Evolutionary conservation across 2,797 vertebrate species (phyloP).

Genomic region (Bovichtus variegatus): DNA sequence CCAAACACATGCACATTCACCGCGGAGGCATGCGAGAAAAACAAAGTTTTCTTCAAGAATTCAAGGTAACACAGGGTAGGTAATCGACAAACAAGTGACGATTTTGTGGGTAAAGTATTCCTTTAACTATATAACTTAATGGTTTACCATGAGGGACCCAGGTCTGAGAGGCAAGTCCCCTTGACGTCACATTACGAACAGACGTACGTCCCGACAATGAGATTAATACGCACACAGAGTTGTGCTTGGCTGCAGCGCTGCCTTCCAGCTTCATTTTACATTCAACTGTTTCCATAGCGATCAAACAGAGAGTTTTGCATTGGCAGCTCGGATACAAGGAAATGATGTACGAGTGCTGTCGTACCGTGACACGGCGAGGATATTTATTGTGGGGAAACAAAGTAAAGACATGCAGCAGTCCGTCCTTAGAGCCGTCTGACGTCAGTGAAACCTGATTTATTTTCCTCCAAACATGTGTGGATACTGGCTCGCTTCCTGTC

Average conservation of each 20-base stretch:
- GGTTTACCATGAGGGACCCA: background rate
- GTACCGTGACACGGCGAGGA: conserved; percentile 1
- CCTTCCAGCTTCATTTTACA: conserved; percentile 8
- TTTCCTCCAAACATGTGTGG: conserved; percentile 42
- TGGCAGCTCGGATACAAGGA: conserved; percentile 22
- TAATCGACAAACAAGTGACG: no score
- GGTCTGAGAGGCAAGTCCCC: background rate
- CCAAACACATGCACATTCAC: no score
- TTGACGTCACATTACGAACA: conserved; percentile 8
- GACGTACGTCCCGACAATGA: conserved; percentile 16
- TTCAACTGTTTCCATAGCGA: conserved; percentile 31
- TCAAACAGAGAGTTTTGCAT: conserved; percentile 35
- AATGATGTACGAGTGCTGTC: conserved; percentile 5
- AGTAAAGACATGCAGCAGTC: conserved; percentile 49
- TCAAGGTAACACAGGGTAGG: no score
- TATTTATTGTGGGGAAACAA: conserved; percentile 53
- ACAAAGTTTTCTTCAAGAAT: no score
- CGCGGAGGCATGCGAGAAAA: no score
- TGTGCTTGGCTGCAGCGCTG: conserved; percentile 23
- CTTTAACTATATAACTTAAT: background rate
- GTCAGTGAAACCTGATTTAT: conserved; percentile 57
- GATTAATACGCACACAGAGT: conserved; percentile 10
- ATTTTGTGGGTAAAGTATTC: no score
- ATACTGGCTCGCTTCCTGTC: conserved; percentile 59
- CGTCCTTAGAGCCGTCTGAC: conserved; percentile 28